Conservation (phyloP, 35 echinoderm and acorn worm species). For the Ophiothrix spiculata region DNA sequence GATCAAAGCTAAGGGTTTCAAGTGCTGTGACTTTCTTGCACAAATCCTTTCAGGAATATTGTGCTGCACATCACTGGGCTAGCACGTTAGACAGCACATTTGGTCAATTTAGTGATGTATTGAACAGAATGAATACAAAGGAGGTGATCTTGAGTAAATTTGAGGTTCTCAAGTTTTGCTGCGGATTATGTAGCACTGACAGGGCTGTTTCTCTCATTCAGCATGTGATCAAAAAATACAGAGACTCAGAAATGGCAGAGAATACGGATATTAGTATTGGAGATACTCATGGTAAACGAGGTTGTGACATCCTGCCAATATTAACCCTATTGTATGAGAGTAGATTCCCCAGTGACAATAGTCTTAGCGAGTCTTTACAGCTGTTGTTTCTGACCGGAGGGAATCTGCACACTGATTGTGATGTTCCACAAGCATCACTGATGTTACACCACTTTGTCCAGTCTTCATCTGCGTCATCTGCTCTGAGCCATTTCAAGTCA, state of each 20-base stretch:
- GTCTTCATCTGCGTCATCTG: background rate
- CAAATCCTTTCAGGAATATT: constrained; percentile 23
- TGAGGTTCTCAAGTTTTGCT: background rate
- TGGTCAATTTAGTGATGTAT: background rate
- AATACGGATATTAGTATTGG: background rate
- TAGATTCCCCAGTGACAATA: background rate
- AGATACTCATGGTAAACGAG: too few relatives aligned
- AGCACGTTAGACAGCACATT: background rate
- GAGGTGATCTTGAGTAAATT: background rate
- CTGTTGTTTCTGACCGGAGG: background rate
- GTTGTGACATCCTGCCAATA: background rate
- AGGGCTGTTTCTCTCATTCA: background rate
- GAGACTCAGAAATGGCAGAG: background rate
- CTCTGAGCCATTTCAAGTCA: background rate
- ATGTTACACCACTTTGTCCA: background rate
- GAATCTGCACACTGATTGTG: background rate
- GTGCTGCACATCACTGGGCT: constrained; percentile 29
- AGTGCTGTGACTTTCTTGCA: constrained; percentile 11
- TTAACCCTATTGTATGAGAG: background rate
- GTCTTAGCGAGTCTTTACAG: background rate
- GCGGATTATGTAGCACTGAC: background rate
- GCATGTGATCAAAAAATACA: background rate
- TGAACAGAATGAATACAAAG: background rate
- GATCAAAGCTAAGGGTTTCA: background rate
- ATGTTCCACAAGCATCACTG: background rate